Evolutionary conservation across 2,888 invertebrate species (phyloP).

Genomic region (Malthinus seriepunctatus): DNA sequence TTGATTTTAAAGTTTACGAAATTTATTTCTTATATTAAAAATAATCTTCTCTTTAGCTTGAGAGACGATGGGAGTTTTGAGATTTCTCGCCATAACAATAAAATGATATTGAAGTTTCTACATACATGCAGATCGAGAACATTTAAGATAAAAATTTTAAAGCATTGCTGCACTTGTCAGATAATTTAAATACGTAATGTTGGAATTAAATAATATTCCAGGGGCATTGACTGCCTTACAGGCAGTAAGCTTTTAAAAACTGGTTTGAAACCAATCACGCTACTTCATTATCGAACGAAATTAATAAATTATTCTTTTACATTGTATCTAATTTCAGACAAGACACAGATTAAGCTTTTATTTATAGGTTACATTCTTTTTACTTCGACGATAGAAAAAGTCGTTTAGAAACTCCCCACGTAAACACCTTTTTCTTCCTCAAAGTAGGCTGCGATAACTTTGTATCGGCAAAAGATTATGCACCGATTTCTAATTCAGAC

Average conservation of each 20-base stretch:
- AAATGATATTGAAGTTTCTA: slow-evolving; percentile 37
- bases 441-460: no score
- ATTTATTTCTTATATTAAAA: slow-evolving; percentile 10
- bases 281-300: slow-evolving; percentile 49
- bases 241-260: slow-evolving; percentile 43
- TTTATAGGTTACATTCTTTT: no score
- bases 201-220: slow-evolving; percentile 50
- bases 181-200: slow-evolving; percentile 50
- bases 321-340: slow-evolving; percentile 37
- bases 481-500: no score
- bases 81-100: slow-evolving; percentile 32
- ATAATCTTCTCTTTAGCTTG: no score
- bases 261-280: slow-evolving; percentile 46
- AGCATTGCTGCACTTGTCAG: slow-evolving; percentile 44
- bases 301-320: slow-evolving; percentile 47
- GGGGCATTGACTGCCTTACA: slow-evolving; percentile 49
- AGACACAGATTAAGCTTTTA: no score
- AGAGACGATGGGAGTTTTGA: not conserved
- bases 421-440: no score
- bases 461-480: no score
- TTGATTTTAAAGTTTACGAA: no score
- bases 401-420: no score
- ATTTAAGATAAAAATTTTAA: slow-evolving; percentile 19
- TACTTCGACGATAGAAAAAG: no score
- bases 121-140: slow-evolving; percentile 34